Evolutionary conservation across 2,113 vertebrate genomes (phyloP).

Genomic region (Actenoides lindsayi): DNA sequence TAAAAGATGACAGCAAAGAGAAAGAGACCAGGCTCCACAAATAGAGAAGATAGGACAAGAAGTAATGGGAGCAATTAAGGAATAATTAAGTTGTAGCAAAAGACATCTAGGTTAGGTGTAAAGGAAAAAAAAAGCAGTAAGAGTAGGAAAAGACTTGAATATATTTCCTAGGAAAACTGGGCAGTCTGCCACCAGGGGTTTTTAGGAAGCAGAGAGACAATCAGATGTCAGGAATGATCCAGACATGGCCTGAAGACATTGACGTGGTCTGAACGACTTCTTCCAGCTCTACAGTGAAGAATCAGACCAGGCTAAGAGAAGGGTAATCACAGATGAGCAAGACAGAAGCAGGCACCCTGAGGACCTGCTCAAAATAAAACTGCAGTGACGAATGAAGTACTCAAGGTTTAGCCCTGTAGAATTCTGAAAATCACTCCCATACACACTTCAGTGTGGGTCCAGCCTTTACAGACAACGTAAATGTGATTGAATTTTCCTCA

Average conservation of each 20-base stretch:
- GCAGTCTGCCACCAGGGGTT: background rate
- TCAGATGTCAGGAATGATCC: background rate
- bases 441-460: background rate
- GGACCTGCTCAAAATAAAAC: background rate
- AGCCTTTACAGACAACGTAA: background rate
- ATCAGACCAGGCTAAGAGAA: background rate
- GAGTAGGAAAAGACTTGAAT: background rate
- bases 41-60: background rate
- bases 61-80: slow-evolving; percentile 15
- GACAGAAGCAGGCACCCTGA: background rate
- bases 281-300: background rate
- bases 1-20: background rate
- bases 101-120: background rate
- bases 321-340: background rate
- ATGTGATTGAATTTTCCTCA: background rate
- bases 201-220: background rate
- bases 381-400: background rate
- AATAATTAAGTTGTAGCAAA: slow-evolving; percentile 31
- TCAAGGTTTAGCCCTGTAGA: background rate
- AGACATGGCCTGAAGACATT: background rate
- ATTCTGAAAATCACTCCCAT: background rate
- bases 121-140: background rate
- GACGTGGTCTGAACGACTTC: background rate
- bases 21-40: background rate
- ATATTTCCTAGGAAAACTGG: background rate